Base-by-base conservation (phyloP, 2,113 vertebrate genomes). In the Ramphastos sulfuratus region DNA sequence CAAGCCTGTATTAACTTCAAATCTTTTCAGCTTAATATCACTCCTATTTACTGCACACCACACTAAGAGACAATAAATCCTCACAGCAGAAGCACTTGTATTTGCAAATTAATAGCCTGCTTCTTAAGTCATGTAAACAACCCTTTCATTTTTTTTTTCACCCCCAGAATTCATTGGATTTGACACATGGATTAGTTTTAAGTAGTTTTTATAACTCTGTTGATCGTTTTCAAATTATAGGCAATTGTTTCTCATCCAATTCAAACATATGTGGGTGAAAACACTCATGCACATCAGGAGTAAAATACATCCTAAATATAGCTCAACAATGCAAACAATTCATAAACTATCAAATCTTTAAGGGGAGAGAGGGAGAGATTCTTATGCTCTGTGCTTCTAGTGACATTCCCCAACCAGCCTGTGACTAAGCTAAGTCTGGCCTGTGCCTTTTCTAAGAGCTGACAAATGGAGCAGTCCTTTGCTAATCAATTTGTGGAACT, bases 361-460 rank as follows among this genome's bases (percentile, higher is more conserved):
- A 84, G 48, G 23, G 27, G 31, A 10, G 66, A 46, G 23, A 24
- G 31, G 9, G 65, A 55, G 75, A 50, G 84, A 92, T 90, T 90
- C 20, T 75, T 12, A 37, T 93, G 37, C 58, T 10, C 33, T 82
- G 11, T 67, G 61, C 33, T 87, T 82, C 89, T 82, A 89, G 70
- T 84, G 66, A 84, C 78, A 65, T 87, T 88, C 64, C 8, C 56
- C 71, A 78, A 12, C 37, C 66, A 75, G 39, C n/a, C 44, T 86
- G 66, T 72, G 81, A 94, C 77, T 79, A 79, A 94, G 66, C 93
- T 42, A 82, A 87, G 94, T 89, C 59, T 79, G 61, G 25, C 48
- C 28, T 18, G 15, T 89, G 69, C 54, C 55, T 86, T 66, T 92
- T 82, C 84, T 90, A 65, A 93, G 78, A 90, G 84, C 85, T 79